Percentiles rank a stretch among this genome's conserved stretches.
Evolutionary conservation across 1,140 invertebrate genomes (phyloP).

Genomic region (Drosophila gunungcola): DNA sequence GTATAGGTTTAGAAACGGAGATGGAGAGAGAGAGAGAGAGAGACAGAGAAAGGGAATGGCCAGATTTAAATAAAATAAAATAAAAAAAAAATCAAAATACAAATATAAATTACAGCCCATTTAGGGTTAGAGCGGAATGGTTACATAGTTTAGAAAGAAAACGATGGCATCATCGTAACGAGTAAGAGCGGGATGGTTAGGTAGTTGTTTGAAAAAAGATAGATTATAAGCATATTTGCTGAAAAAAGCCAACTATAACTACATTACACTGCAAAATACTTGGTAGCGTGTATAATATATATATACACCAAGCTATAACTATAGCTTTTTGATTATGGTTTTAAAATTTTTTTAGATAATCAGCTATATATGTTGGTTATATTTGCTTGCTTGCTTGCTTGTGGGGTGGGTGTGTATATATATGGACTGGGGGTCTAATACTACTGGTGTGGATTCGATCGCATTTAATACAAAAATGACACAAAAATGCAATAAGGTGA

Average conservation of each 20-base stretch:
- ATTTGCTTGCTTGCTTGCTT: slow-evolving; percentile 56
- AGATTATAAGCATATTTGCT: background rate
- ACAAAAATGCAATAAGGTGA: slow-evolving; percentile 59
- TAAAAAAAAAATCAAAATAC: background rate
- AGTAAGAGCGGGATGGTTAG: slow-evolving; percentile 1
- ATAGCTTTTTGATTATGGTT: slow-evolving; percentile 16
- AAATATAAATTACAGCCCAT: background rate
- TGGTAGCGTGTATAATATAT: background rate
- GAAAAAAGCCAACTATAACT: background rate
- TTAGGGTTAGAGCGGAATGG: background rate
- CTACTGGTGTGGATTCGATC: slow-evolving; percentile 16
- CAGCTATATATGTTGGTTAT: slow-evolving; percentile 27
- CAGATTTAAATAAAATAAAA: slow-evolving; percentile 10
- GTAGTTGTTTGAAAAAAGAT: slow-evolving; percentile 3
- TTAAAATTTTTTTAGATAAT: slow-evolving; percentile 12
- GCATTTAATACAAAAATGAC: slow-evolving; percentile 38
- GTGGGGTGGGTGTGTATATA: slow-evolving; percentile 42
- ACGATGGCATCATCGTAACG: background rate
- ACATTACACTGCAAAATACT: slow-evolving; percentile 17
- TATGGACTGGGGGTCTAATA: slow-evolving; percentile 21
- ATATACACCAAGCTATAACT: slow-evolving; percentile 22
- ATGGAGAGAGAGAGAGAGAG: slow-evolving; percentile 18
- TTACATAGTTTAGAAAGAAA: background rate
- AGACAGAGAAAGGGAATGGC: slow-evolving; percentile 10
- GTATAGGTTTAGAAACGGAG: slow-evolving; percentile 17